phyloP scores from a whole-genome alignment of 2,888 invertebrate species.

The Thereva unica region DNA sequence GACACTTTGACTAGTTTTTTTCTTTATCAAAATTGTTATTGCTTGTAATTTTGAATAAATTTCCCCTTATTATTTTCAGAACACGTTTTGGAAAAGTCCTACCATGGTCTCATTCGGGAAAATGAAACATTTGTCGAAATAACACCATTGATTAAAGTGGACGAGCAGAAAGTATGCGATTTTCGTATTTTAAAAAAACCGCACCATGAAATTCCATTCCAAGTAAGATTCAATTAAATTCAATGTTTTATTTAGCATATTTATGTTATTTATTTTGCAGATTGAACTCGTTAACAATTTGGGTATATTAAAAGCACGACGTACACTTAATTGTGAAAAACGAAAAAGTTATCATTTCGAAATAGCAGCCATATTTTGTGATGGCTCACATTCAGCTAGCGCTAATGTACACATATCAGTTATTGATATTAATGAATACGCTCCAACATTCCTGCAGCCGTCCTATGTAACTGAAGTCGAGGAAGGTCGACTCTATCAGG shows the following conservation, averaged over 20 bases:
- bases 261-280: constrained; percentile 54
- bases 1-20: too few species aligned
- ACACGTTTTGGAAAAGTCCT: constrained; percentile 75
- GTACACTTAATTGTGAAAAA: constrained; percentile 90
- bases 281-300: constrained; percentile 77
- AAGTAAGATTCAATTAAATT: constrained; percentile 60
- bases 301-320: constrained; percentile 77
- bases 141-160: constrained; percentile 85
- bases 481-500: constrained; percentile 87
- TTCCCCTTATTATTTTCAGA: constrained; percentile 46
- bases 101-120: constrained; percentile 90
- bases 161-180: constrained; percentile 80
- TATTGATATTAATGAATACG: constrained; percentile 94
- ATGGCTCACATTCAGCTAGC: constrained; percentile 82
- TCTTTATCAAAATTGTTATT: too few species aligned
- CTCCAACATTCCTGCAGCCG: constrained; percentile 87
- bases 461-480: constrained; percentile 86
- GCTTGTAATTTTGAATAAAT: too few species aligned
- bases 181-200: constrained; percentile 90
- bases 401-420: constrained; percentile 94
- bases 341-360: constrained; percentile 94
- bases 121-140: constrained; percentile 91
- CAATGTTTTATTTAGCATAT: not conserved
- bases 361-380: constrained; percentile 91
- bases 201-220: constrained; percentile 92